These are phyloP conservation scores for Boleophthalmus pectinirostris DNA, from an alignment of 2,113 vertebrate species.

Conservation along the genomic window DNA sequence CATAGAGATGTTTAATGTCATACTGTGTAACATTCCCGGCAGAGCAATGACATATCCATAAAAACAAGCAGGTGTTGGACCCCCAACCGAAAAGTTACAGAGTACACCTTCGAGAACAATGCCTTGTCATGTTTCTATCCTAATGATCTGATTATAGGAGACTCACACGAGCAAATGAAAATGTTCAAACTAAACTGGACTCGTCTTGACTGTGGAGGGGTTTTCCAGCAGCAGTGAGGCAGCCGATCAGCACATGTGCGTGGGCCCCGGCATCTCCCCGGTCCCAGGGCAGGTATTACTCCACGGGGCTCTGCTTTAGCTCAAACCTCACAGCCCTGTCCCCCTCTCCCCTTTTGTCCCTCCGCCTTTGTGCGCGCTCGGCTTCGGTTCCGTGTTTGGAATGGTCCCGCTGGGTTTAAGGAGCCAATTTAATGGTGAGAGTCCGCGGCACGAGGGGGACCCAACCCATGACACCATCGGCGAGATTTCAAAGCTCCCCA, in stretches of 20 bases:
- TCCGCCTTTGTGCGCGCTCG: conserved; percentile 70
- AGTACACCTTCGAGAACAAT: no score
- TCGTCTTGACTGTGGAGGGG: neutral
- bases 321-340: conserved; percentile 59
- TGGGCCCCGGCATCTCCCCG: conserved; percentile 46
- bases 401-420: conserved; percentile 63
- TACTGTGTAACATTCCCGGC: no score
- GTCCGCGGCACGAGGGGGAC: conserved; percentile 51
- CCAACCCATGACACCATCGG: conserved; percentile 71
- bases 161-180: neutral
- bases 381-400: conserved; percentile 59
- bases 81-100: no score
- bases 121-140: neutral
- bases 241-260: conserved; percentile 53
- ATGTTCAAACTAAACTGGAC: neutral
- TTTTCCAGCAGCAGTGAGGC: conserved; percentile 48
- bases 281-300: conserved; percentile 53
- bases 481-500: conserved; percentile 78
- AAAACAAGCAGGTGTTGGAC: no score
- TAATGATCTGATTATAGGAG: neutral
- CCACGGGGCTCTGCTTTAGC: conserved; percentile 66
- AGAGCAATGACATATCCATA: no score
- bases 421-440: conserved; percentile 63
- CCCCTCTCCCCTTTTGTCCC: conserved; percentile 15
- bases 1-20: no score